phyloP scores from a whole-genome alignment of 2,797 vertebrate genomes.

The Parotocinclus haroldoi region DNA sequence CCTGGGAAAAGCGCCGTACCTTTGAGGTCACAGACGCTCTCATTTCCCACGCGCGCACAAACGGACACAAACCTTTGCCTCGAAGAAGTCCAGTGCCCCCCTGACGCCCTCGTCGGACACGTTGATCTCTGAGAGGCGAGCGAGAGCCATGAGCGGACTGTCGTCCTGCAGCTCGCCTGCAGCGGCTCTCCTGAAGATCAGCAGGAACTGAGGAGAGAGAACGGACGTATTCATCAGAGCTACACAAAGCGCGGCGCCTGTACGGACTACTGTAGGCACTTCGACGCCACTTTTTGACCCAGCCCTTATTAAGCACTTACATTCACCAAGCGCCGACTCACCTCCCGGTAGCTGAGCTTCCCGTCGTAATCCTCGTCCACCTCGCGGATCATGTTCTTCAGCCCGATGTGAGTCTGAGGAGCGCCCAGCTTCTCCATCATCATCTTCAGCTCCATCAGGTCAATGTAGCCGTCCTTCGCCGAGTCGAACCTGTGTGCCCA shows the following conservation, averaged over 20 bases:
- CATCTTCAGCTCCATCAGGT: conserved; percentile 92
- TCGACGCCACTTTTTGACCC: no score
- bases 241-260: no score
- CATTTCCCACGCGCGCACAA: conserved; percentile 2
- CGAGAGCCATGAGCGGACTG: conserved; percentile 87
- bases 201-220: conserved; percentile 76
- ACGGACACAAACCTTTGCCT: conserved; percentile 83
- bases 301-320: no score
- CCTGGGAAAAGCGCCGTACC: conserved; percentile 7
- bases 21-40: conserved; percentile 24
- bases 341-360: conserved; percentile 66
- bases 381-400: conserved; percentile 97
- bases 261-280: no score
- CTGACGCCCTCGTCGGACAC: conserved; percentile 89
- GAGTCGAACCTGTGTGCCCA: conserved; percentile 38
- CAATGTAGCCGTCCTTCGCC: conserved; percentile 74
- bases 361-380: conserved; percentile 92
- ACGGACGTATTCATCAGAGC: background rate
- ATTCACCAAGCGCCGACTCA: background rate
- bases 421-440: conserved; percentile 97
- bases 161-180: conserved; percentile 89
- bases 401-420: conserved; percentile 86
- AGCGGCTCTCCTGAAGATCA: conserved; percentile 90
- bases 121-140: conserved; percentile 89
- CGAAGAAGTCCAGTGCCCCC: conserved; percentile 93